Evolutionary conservation across 2,888 invertebrate species (phyloP), one percentile per base, ranked within the genome.

Genomic region (Ochropacha duplaris): DNA sequence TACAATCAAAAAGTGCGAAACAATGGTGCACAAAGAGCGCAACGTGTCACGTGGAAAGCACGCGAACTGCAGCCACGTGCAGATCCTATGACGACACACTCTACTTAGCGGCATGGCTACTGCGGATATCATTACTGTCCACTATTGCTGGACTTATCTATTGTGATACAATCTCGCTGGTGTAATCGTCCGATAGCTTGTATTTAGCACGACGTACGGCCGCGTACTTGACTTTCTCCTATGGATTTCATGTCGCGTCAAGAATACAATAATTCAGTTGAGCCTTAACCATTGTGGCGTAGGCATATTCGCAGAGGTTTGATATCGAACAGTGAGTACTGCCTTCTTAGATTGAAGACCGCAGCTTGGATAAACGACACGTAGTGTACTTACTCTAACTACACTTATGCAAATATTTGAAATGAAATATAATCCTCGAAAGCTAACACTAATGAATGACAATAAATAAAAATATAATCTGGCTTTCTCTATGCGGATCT

Each of bases 201-300:
- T 74, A 79, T 87, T 86, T 88, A 67, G 88, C 81, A 83, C 88
- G 81, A 81, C 79, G 82, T 79, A 82, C 83, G 79, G 64, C 76
- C 79, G 76, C 77, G 88, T 87, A 87, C 87, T 88, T 86, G 89
- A 91, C 92, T 92, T 92, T 92, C 92, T 89, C 92, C 83, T 72
- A 77, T 77, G 76, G 86, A 90, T 90, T 86, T 88, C 87, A 84
- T 86, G 87, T 84, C 86, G 84, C 84, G 84, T 86, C 86, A 84
- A 87, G 87, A 88, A 81, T 84, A 84, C 86, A 78, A 81, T 78
- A 77, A 69, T 74, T 85, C 76, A 82, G 52, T 52, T 31, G 31
- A 87, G 84, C 85, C 82, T 83, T 83, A 85, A 76, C 80, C 87
- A 84, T 77, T 86, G 85, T 78, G 87, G 83, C 90, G 86, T 86